A percentile compares a stretch with the other conserved stretches of the same genome.
Evolutionary conservation across 2,797 vertebrate species (phyloP).

Genomic region (Pygocentrus nattereri): DNA sequence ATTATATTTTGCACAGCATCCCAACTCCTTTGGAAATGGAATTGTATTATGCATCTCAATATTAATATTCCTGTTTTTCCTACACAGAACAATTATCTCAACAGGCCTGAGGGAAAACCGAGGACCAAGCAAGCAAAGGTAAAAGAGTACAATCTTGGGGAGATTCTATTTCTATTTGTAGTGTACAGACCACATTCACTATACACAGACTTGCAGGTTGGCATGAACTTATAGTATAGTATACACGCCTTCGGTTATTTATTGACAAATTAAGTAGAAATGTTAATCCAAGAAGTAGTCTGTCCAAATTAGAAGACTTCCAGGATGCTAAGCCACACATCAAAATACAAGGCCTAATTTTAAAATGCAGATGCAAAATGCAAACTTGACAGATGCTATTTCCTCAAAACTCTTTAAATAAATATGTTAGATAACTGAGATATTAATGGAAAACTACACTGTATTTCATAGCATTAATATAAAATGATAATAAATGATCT

Average conservation of each 20-base stretch:
- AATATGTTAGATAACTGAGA: not conserved
- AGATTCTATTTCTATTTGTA: no score
- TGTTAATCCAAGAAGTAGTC: not conserved
- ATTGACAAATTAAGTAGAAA: no score
- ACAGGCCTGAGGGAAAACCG: not conserved
- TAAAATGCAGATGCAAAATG: not conserved
- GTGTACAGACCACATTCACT: no score
- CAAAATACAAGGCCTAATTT: not conserved
- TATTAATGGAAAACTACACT: not conserved
- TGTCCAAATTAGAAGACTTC: not conserved
- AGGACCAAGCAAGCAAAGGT: not conserved
- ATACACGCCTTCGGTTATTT: no score
- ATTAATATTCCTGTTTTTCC: constrained; percentile 82
- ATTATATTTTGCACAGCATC: no score
- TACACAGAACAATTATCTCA: constrained; percentile 60
- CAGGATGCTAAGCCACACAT: no score
- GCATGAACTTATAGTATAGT: no score
- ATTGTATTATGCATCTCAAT: no score
- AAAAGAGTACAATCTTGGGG: no score
- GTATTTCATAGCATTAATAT: not conserved
- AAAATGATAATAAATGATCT: not conserved
- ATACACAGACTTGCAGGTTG: no score
- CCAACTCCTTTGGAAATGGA: no score
- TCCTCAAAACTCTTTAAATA: not conserved
- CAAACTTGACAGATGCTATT: no score